These are phyloP conservation scores for Perccottus glenii DNA, from an alignment of 2,113 vertebrate genomes.

Conservation along the genomic window DNA sequence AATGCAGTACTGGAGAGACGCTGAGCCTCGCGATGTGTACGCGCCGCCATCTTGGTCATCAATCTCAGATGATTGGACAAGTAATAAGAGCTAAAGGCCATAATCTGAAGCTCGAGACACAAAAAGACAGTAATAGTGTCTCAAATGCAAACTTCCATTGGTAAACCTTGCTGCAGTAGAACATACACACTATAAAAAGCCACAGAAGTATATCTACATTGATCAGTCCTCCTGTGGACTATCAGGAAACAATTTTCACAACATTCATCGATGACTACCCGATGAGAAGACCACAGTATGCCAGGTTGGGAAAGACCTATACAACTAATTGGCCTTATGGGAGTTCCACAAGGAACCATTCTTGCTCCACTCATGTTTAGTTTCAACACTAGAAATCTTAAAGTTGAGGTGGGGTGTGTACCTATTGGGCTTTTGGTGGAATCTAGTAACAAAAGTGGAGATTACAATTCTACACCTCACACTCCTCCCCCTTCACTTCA, in stretches of 20 bases:
- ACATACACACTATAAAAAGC: background rate
- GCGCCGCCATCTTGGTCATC: no score
- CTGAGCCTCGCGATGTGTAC: no score
- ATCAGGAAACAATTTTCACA: background rate
- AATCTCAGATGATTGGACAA: constrained; percentile 18
- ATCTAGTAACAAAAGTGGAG: no score
- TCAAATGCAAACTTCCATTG: background rate
- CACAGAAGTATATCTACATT: background rate
- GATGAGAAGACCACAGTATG: background rate
- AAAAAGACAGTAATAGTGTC: background rate
- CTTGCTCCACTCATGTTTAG: background rate
- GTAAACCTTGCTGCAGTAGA: background rate
- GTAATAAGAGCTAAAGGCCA: constrained; percentile 26
- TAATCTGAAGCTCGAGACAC: constrained; percentile 5
- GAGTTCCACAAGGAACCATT: background rate
- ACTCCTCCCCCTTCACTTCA: no score
- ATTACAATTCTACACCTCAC: no score
- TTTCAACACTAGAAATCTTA: no score
- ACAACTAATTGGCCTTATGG: background rate
- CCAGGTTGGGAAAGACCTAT: background rate
- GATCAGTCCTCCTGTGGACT: background rate
- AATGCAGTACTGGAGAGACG: no score
- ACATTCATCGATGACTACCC: background rate
- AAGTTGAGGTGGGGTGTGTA: no score
- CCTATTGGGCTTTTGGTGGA: no score